Evolutionary conservation across 2,797 vertebrate species (phyloP), one percentile per base, ranked within the genome.

Genomic region (Acipenser ruthenus): DNA sequence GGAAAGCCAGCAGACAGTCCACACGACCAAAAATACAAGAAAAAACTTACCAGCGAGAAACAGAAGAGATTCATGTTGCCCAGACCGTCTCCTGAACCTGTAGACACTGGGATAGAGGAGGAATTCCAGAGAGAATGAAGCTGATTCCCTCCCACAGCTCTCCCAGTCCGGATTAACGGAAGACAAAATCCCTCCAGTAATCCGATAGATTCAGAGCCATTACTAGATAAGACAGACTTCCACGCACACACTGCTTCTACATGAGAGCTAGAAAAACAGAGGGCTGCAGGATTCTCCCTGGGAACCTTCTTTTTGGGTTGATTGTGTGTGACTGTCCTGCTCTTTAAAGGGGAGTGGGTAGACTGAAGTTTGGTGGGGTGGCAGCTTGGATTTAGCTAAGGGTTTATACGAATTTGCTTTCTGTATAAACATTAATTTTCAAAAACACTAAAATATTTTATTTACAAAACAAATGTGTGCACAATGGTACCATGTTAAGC

Each of bases 1-100:
- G 23, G 23, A 37, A 37, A 37, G 23, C 23, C 23, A 37, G 23
- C 23, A 37, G 2, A 3, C 2, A 37, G 23, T 37, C 23, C 23
- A 37, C 23, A 37, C 23, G 2, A 37, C 23, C 23, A 37, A 37
- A 37, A 37, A 58, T 1, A 58, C 55, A 58, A 10, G 50, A 6
- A 68, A 72, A 63, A 10, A 84, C 93, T 93, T 91, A 98, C 94
- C 94, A 97, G 82, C 7, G 96, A 96, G 79, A 98, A 95, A 84
- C 95, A 98, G 88, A 97, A 97, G 68, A 98, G 93, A 80, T 96
- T 98, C 95, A 98, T 96, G 78, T 69, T 83, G 79, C 53, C 70
- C 6, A 11, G 59, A 66, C 23, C 23, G 2, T 37, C 23, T 37
- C 23, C 4, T 37, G 23, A 37, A 73, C 74, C 72, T 69, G 72